Percentiles rank a stretch among this genome's conserved stretches.
These are phyloP conservation scores for Pogonocherus hispidulus DNA, from an alignment of 2,888 invertebrate species.

Conservation along the genomic window DNA sequence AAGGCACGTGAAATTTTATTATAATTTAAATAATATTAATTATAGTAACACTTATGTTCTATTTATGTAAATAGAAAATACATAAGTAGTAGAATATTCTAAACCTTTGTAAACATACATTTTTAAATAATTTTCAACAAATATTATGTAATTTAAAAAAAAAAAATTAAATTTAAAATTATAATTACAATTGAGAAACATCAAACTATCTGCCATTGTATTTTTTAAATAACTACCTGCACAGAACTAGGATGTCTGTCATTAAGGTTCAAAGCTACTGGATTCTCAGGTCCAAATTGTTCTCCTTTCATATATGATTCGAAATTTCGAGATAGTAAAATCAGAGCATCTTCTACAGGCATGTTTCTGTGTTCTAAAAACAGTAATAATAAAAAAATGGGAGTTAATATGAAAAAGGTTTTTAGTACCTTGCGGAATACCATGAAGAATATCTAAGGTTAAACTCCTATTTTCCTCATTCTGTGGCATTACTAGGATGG, in stretches of 20 bases:
- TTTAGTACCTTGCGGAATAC: conserved; percentile 84
- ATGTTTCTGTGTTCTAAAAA: conserved; percentile 92
- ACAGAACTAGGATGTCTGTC: conserved; percentile 76
- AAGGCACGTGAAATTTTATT: not conserved
- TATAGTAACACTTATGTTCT: too few species aligned
- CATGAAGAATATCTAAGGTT: conserved; percentile 92
- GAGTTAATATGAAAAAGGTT: not conserved
- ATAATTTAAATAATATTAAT: not conserved
- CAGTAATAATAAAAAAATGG: not conserved
- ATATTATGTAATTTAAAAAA: too few species aligned
- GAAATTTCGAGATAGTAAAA: conserved; percentile 82
- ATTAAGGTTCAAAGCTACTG: conserved; percentile 59
- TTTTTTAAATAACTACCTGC: too few species aligned
- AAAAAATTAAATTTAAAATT: too few species aligned
- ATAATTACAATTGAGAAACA: too few species aligned
- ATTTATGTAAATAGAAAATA: too few species aligned
- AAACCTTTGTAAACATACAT: too few species aligned
- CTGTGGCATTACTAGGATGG: conserved; percentile 86
- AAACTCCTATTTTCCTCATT: conserved; percentile 90
- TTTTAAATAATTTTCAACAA: too few species aligned
- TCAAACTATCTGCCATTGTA: too few species aligned
- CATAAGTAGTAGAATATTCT: too few species aligned
- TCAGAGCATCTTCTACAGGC: conserved; percentile 92
- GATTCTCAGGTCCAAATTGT: conserved; percentile 56
- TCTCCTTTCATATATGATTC: conserved; percentile 73